A percentile compares a stretch with the other conserved stretches of the same genome.
These are phyloP conservation scores for Rhinopithecus roxellana DNA, from an alignment of 2,113 vertebrate species.

Conservation along the genomic window DNA sequence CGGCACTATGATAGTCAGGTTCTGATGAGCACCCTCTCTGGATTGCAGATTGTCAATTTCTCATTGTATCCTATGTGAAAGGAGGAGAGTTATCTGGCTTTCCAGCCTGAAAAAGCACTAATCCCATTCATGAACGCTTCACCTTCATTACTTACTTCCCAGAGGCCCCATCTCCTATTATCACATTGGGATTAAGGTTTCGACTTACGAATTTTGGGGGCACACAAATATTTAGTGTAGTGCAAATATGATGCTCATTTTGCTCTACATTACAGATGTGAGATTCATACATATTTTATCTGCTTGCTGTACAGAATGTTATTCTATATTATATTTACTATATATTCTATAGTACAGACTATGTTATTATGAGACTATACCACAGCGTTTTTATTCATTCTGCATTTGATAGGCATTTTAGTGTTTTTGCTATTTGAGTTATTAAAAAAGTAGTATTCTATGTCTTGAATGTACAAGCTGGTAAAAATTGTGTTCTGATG, in stretches of 20 bases:
- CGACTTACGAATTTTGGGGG: not conserved
- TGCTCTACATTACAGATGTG: not conserved
- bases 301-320: not conserved
- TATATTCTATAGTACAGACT: not conserved
- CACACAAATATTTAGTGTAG: not conserved
- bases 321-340: too few relatives aligned
- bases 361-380: not conserved
- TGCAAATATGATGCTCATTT: not conserved
- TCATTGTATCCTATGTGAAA: not conserved
- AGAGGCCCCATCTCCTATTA: not conserved
- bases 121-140: not conserved
- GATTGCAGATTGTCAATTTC: not conserved
- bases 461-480: not conserved
- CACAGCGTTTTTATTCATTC: not conserved
- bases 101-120: not conserved
- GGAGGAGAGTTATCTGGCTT: not conserved
- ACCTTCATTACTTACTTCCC: not conserved
- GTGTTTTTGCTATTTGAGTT: not conserved
- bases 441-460: not conserved
- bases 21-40: not conserved
- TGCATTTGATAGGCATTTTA: not conserved
- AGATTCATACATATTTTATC: not conserved
- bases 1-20: rapidly evolving
- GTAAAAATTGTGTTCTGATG: not conserved
- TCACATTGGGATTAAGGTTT: not conserved